phyloP scores from a whole-genome alignment of 2,797 vertebrate genomes.

The Ctenochaetus hawaiiensis region DNA sequence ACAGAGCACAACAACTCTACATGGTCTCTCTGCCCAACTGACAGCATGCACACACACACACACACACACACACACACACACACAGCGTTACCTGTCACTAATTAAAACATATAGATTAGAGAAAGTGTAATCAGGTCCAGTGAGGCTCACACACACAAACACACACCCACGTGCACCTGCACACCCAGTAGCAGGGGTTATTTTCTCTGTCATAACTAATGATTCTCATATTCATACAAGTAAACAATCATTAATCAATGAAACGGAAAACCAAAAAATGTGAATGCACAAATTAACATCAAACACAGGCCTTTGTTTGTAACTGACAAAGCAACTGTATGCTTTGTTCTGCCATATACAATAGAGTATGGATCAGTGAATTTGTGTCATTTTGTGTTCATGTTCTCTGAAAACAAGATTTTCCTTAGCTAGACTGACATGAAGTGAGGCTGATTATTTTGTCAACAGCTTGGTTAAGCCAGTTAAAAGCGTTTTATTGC shows the following conservation, averaged over 20 bases:
- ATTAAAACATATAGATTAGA: constrained; percentile 77
- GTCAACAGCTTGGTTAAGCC: background rate
- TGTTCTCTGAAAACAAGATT: background rate
- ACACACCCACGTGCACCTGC: background rate
- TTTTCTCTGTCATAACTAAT: constrained; percentile 30
- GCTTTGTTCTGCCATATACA: background rate
- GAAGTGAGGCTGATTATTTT: background rate
- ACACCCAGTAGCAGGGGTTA: background rate
- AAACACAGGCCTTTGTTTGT: background rate
- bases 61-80: constrained; percentile 9
- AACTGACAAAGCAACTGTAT: background rate
- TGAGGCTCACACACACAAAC: constrained; percentile 6
- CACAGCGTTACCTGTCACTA: constrained; percentile 58
- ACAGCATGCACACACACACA: constrained; percentile 42
- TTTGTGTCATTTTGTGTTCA: background rate
- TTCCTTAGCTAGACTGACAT: constrained; percentile 1
- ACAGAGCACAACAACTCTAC: constrained; percentile 71
- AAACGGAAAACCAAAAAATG: constrained; percentile 2
- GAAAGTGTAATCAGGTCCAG: constrained; percentile 40
- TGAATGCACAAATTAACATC: background rate
- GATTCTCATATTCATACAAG: constrained; percentile 9
- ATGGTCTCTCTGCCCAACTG: constrained; percentile 68
- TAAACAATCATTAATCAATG: constrained; percentile 8
- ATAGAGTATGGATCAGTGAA: background rate
- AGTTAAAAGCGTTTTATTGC: constrained; percentile 2